These are phyloP conservation scores for Xestia c-nigrum DNA, from an alignment of 2,888 invertebrate genomes.

Conservation along the genomic window DNA sequence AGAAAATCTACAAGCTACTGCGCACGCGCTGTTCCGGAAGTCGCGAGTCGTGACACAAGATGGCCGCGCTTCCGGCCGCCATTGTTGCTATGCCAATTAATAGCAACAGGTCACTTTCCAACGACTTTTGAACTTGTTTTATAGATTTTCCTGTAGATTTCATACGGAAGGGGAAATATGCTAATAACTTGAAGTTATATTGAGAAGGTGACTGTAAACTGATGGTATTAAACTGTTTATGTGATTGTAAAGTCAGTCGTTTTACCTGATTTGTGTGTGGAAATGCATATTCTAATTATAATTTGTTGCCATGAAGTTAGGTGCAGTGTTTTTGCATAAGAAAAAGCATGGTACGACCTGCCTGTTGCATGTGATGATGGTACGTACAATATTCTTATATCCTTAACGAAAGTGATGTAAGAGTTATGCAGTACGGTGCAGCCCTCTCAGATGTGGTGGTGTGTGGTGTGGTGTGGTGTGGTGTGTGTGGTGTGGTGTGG, in stretches of 20 bases:
- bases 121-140: slow-evolving; percentile 63
- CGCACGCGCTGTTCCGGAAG: slow-evolving; percentile 63
- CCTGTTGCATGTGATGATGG: neutral
- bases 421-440: neutral
- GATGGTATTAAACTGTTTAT: slow-evolving; percentile 14
- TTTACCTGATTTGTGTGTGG: neutral
- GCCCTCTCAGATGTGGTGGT: neutral
- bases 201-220: slow-evolving; percentile 10
- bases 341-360: neutral
- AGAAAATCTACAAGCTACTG: slow-evolving; percentile 42
- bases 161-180: slow-evolving; percentile 35
- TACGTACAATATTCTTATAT: neutral
- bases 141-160: slow-evolving; percentile 36
- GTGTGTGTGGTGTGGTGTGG: too few species aligned
- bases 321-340: neutral
- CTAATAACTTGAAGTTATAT: slow-evolving; percentile 8
- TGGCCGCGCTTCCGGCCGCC: slow-evolving; percentile 66
- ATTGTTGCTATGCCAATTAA: slow-evolving; percentile 54
- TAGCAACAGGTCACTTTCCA: slow-evolving; percentile 58
- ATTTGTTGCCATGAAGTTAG: neutral
- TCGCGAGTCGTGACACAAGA: slow-evolving; percentile 69
- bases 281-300: slow-evolving; percentile 10
- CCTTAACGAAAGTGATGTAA: neutral
- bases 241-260: slow-evolving; percentile 1
- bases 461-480: too few species aligned